Percentiles rank a stretch among this genome's conserved stretches.
Evolutionary conservation across 2,888 invertebrate genomes (phyloP).

Genomic region (Cancer borealis): DNA sequence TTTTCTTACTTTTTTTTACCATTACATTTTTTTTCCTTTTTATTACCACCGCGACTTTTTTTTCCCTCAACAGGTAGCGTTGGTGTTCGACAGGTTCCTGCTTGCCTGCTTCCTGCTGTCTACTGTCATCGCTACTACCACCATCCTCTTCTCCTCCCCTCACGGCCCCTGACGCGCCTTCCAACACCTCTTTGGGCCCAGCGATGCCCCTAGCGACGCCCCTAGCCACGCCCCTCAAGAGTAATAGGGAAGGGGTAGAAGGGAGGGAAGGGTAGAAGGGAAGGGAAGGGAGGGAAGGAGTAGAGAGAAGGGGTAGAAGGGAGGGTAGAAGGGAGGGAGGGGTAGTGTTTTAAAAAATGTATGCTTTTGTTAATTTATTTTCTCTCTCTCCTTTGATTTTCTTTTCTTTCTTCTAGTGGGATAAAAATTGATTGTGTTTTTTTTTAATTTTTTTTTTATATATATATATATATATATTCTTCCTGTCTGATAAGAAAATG

Average conservation of each 20-base stretch:
- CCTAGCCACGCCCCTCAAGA: background rate
- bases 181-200: background rate
- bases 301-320: background rate
- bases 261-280: background rate
- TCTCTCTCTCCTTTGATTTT: no score
- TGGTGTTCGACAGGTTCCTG: conserved; percentile 88
- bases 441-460: no score
- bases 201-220: background rate
- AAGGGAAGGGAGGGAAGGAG: background rate
- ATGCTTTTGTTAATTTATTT: no score
- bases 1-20: background rate
- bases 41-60: background rate
- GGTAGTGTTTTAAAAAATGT: no score
- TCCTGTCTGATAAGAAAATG: no score
- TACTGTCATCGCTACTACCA: conserved; percentile 88
- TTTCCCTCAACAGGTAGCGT: conserved; percentile 82
- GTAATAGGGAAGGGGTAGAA: background rate
- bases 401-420: no score
- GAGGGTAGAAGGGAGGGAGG: no score
- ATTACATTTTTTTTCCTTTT: background rate
- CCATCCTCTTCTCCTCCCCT: conserved; percentile 87
- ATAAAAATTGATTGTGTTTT: no score
- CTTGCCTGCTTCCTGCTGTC: conserved; percentile 88
- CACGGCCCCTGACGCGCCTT: conserved; percentile 81
- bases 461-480: no score